Base-by-base conservation (phyloP, 2,888 invertebrate species). In the Plusia festucae region DNA sequence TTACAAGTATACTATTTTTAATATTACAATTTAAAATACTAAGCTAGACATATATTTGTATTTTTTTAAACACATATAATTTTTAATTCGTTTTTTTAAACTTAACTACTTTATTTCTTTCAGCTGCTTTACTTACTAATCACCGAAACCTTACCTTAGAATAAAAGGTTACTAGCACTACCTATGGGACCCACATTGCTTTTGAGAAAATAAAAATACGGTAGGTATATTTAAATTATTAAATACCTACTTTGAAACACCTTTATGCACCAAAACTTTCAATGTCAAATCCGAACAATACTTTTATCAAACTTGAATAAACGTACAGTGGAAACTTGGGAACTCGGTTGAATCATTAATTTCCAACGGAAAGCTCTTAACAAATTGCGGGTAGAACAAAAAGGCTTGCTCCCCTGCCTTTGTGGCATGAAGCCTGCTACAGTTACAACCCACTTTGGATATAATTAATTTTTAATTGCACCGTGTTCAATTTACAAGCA, bases 381-480 rank as follows among this genome's bases (percentile, higher is more conserved):
- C 75, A 79, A 82, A 82, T 81, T 82, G 78, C 72, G 56, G 61
- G 72, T 58, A 64, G 40, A 75, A 81, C 76, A 82, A 81, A 81
- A 83, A 68, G 65, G 65, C 56, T 53, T 61, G 60, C 63, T 56
- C 59, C 59, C 54, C n/a, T 46, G 66, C 65, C 58, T 69, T 78
- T 78, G 68, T 64, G 60, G 56, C 34, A 46, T 53, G 61, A 53
- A 69, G 53, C 65, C 54, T 46, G 55, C 62, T 63, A 74, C 75
- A 79, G 80, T 82, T 84, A 78, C 81, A 77, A 73, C 66, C 68
- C 72, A 78, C 78, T 81, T 76, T 64, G 66, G 69, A 55, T 75
- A 77, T 87, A 86, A 88, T 89, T 86, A 88, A 84, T 85, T 85
- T 88, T 86, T 85, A 86, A 89, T 88, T 86, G 81, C 82, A 73